These are phyloP conservation scores for Catocala nupta DNA, from an alignment of 2,888 invertebrate species.

Conservation along the genomic window DNA sequence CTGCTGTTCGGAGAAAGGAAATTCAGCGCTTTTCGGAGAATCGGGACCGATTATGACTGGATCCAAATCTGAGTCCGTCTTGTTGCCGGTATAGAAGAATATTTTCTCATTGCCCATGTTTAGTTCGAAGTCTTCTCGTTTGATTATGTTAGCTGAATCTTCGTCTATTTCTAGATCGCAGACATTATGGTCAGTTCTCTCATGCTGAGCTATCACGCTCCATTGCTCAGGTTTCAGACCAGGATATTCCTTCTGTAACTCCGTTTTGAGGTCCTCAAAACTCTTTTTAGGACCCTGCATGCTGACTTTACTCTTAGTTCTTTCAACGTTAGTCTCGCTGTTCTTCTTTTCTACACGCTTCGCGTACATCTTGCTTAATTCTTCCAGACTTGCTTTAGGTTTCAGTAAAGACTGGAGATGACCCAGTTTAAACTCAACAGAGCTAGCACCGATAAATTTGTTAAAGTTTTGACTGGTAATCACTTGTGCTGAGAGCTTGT, in stretches of 20 bases:
- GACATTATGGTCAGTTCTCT: conserved; percentile 2
- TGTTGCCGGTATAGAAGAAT: conserved; percentile 22
- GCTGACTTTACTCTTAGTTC: conserved; percentile 33
- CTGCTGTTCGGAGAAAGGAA: conserved; percentile 43
- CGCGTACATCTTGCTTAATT: conserved; percentile 53
- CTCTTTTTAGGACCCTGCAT: conserved; percentile 25
- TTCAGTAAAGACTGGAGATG: conserved; percentile 73
- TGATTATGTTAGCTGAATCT: not conserved
- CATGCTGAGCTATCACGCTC: conserved; percentile 19
- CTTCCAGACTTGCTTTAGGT: conserved; percentile 66
- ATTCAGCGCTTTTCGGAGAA: conserved; percentile 40
- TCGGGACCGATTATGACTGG: conserved; percentile 50
- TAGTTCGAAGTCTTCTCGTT: conserved; percentile 24
- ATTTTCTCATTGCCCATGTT: conserved; percentile 25
- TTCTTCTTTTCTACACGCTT: conserved; percentile 39
- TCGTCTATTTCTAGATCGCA: conserved; percentile 25
- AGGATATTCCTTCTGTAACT: conserved; percentile 15
- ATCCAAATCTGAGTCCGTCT: conserved; percentile 44
- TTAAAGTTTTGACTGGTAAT: conserved; percentile 70
- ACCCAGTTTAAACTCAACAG: conserved; percentile 73
- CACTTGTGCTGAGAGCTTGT: conserved; percentile 78
- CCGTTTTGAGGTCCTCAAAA: conserved; percentile 14
- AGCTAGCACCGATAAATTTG: conserved; percentile 58
- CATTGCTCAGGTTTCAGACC: conserved; percentile 39
- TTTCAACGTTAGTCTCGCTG: conserved; percentile 26